phyloP scores from a whole-genome alignment of 2,797 vertebrate species.

The Coracias cyanogaster region DNA sequence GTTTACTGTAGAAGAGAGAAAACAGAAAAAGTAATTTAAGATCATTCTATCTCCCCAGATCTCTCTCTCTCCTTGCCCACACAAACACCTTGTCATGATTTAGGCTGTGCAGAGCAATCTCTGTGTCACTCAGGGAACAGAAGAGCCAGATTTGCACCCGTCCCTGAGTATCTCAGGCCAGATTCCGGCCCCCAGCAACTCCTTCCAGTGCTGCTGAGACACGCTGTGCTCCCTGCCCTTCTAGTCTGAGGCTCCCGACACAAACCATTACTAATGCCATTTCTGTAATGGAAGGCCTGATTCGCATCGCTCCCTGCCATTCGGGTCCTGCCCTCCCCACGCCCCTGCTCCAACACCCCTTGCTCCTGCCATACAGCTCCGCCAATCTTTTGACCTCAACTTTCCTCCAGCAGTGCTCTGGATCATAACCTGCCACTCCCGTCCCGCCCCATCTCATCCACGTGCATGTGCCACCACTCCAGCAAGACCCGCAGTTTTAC shows the following conservation, averaged over 20 bases:
- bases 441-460: background rate
- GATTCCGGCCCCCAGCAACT: background rate
- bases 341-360: background rate
- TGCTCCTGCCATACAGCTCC: background rate
- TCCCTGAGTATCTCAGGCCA: background rate
- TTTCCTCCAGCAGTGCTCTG: background rate
- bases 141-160: background rate
- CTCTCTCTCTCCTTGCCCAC: slow-evolving; percentile 7
- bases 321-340: background rate
- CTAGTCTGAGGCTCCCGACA: background rate
- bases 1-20: slow-evolving; percentile 60
- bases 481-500: background rate
- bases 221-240: background rate
- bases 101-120: background rate
- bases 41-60: background rate
- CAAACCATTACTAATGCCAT: background rate
- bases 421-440: background rate
- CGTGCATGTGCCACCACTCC: background rate
- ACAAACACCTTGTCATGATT: slow-evolving; percentile 38
- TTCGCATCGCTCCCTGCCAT: background rate
- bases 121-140: background rate
- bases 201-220: background rate
- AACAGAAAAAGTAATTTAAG: slow-evolving; percentile 56
- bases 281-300: background rate
- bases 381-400: background rate